These are phyloP conservation scores for Xiphorhynchus erythropygius DNA, from an alignment of 2,797 vertebrate genomes.

Conservation along the genomic window DNA sequence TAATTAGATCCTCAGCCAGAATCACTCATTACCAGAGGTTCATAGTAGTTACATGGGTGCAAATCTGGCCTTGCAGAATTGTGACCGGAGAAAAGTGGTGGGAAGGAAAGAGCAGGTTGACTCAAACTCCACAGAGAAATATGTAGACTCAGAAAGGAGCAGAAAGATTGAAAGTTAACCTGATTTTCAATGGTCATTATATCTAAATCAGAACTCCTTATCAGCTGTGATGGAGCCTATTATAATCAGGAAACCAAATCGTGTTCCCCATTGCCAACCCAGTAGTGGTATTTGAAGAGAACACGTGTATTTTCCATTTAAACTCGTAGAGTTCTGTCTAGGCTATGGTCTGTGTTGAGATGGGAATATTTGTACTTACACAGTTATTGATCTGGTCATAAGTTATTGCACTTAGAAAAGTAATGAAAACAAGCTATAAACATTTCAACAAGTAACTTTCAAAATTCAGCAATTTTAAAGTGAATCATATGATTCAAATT, in stretches of 20 bases:
- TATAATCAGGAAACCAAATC: neutral
- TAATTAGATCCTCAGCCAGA: neutral
- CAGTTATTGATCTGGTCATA: neutral
- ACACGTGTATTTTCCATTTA: neutral
- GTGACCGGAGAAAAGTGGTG: neutral
- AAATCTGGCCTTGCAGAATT: neutral
- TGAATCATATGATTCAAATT: neutral
- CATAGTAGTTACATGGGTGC: neutral
- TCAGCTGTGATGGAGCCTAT: neutral
- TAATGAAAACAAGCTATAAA: neutral
- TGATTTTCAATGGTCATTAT: neutral
- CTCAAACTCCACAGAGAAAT: neutral
- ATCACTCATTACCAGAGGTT: neutral
- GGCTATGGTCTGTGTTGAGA: neutral
- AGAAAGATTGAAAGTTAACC: neutral
- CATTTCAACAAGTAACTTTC: neutral
- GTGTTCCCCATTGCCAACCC: neutral
- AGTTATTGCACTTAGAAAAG: neutral
- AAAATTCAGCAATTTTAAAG: neutral
- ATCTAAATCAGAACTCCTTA: neutral
- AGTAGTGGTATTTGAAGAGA: neutral
- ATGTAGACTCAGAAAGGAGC: neutral
- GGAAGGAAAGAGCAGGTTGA: neutral
- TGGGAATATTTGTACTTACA: neutral
- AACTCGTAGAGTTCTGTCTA: neutral